These are phyloP conservation scores for Salvator merianae DNA, from an alignment of 2,113 vertebrate species.

Conservation along the genomic window DNA sequence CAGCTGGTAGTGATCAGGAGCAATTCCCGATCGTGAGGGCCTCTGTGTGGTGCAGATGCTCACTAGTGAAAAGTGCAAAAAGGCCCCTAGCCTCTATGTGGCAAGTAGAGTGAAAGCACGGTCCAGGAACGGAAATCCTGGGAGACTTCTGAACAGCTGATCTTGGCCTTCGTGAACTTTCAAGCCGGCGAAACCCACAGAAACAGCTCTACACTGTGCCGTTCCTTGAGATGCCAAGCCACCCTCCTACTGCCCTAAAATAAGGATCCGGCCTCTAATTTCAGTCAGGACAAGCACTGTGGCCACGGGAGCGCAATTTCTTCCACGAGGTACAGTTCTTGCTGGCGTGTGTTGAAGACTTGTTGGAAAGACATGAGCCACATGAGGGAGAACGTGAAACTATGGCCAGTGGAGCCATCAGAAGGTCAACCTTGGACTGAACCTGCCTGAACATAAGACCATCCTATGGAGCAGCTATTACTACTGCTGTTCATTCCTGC, in stretches of 20 bases:
- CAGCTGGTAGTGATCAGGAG: too few species aligned
- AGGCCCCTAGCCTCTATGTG: background rate
- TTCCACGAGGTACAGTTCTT: background rate
- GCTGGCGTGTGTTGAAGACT: background rate
- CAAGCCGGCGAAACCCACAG: too few species aligned
- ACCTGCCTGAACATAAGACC: background rate
- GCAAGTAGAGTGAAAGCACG: background rate
- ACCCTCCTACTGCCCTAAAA: fast-evolving
- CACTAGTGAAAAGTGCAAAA: too few species aligned
- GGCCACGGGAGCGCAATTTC: background rate
- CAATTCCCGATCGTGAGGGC: too few species aligned
- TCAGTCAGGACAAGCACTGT: background rate
- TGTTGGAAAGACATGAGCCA: too few species aligned
- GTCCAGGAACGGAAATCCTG: background rate
- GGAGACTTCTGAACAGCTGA: background rate
- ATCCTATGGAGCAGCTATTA: too few species aligned
- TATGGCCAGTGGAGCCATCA: background rate
- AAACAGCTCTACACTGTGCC: background rate
- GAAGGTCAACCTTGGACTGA: background rate
- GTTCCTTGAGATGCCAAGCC: background rate
- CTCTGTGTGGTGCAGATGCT: too few species aligned
- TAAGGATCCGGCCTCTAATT: too few species aligned
- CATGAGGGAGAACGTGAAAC: background rate
- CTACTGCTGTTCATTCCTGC: too few species aligned
- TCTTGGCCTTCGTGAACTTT: background rate